Conservation (phyloP, 2,797 vertebrate genomes). For the Periophthalmus magnuspinnatus region DNA sequence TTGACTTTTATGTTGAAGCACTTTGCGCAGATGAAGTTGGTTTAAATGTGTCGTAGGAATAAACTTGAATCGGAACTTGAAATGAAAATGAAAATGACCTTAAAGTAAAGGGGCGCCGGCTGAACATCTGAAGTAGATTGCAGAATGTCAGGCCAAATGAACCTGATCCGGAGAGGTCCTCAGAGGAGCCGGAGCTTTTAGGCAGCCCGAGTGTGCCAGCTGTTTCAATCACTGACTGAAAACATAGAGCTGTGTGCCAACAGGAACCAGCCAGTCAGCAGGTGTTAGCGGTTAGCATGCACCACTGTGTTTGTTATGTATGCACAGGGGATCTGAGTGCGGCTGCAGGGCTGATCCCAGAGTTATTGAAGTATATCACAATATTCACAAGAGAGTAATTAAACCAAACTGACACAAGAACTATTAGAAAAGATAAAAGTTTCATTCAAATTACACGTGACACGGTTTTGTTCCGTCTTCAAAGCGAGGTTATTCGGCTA, state of each 20-base stretch:
- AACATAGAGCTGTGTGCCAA: slow-evolving; percentile 29
- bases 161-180: slow-evolving; percentile 20
- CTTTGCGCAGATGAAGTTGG: too few relatives aligned
- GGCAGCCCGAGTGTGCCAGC: slow-evolving; percentile 16
- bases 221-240: slow-evolving; percentile 20
- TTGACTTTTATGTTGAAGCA: too few relatives aligned
- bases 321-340: not conserved
- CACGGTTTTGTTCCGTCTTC: not conserved
- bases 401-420: not conserved
- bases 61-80: too few relatives aligned
- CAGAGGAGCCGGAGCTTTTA: slow-evolving; percentile 9
- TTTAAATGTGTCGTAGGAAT: too few relatives aligned
- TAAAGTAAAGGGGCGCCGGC: not conserved
- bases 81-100: not conserved
- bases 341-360: not conserved
- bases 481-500: not conserved
- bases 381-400: not conserved
- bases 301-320: not conserved
- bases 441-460: not conserved
- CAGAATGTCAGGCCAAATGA: slow-evolving; percentile 18
- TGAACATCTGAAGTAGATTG: slow-evolving; percentile 3
- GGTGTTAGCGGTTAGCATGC: slow-evolving; percentile 9
- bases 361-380: not conserved
- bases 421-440: not conserved
- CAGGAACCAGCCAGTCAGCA: slow-evolving; percentile 16